Percentiles rank a stretch among this genome's conserved stretches.
These are phyloP conservation scores for Sisyra terminalis DNA, from an alignment of 2,888 invertebrate species.

Conservation along the genomic window DNA sequence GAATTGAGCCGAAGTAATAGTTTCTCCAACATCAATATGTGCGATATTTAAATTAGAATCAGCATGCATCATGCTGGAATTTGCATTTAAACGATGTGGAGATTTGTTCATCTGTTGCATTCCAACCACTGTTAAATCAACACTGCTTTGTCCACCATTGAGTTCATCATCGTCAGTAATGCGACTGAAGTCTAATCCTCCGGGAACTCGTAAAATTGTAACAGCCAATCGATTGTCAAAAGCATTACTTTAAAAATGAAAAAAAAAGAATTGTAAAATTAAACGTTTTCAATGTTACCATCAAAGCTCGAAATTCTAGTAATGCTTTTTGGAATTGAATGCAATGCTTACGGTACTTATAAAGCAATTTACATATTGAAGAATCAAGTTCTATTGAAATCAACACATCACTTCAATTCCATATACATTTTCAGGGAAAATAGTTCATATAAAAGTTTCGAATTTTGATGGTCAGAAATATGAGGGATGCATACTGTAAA, in stretches of 20 bases:
- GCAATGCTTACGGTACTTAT: no score
- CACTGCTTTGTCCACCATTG: slow-evolving; percentile 16
- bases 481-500: slow-evolving; percentile 63
- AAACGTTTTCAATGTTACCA: no score
- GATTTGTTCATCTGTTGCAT: slow-evolving; percentile 18
- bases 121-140: slow-evolving; percentile 26
- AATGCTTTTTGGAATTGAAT: no score
- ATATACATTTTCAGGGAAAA: no score
- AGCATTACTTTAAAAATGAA: slow-evolving; percentile 61
- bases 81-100: slow-evolving; percentile 22
- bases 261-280: slow-evolving; percentile 10
- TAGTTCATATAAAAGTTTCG: no score
- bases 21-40: slow-evolving; percentile 21
- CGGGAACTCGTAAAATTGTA: slow-evolving; percentile 68
- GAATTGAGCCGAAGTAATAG: slow-evolving; percentile 13
- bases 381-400: no score
- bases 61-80: slow-evolving; percentile 43
- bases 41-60: slow-evolving; percentile 55
- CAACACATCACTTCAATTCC: no score
- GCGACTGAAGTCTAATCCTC: slow-evolving; percentile 62
- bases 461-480: no score
- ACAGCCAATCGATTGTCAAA: slow-evolving; percentile 87
- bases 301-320: no score
- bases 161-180: slow-evolving; percentile 27
- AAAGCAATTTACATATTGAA: no score